Evolutionary conservation across 2,113 vertebrate genomes (phyloP).

Genomic region (Arvicanthis niloticus): DNA sequence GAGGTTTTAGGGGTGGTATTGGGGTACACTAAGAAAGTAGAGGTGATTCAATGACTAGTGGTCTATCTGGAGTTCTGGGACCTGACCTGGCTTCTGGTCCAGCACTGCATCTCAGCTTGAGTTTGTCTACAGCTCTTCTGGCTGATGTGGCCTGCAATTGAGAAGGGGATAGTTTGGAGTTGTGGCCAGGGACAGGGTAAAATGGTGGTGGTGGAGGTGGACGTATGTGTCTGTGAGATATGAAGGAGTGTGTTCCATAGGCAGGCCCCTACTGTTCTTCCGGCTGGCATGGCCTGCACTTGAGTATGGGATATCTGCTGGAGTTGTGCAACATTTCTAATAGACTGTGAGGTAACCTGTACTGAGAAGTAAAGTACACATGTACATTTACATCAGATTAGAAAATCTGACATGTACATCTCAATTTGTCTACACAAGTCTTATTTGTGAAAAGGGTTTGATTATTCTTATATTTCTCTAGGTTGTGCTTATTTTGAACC

Average conservation of each 20-base stretch:
- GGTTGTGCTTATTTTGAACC: neutral
- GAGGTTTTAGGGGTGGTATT: neutral
- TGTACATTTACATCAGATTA: neutral
- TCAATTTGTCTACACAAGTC: neutral
- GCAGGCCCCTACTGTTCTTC: too few species aligned
- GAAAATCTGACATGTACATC: neutral
- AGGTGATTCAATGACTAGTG: neutral
- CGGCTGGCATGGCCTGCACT: too few species aligned
- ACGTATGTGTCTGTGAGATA: too few species aligned
- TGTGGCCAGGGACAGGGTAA: too few species aligned
- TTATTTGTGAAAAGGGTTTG: neutral
- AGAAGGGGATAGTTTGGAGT: neutral
- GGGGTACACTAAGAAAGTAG: neutral
- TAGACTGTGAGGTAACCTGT: neutral
- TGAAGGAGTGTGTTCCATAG: too few species aligned
- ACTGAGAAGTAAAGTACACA: neutral
- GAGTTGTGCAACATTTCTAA: neutral
- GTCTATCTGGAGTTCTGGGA: neutral
- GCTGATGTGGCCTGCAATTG: neutral
- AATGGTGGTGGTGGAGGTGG: too few species aligned
- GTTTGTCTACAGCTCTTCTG: neutral
- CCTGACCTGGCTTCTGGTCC: neutral
- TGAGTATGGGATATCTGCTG: neutral
- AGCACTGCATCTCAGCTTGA: neutral
- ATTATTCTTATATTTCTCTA: neutral